A percentile compares a stretch with the other conserved stretches of the same genome.
phyloP scores from a whole-genome alignment of 1,140 invertebrate species.

The Drosophila subpulchrella region DNA sequence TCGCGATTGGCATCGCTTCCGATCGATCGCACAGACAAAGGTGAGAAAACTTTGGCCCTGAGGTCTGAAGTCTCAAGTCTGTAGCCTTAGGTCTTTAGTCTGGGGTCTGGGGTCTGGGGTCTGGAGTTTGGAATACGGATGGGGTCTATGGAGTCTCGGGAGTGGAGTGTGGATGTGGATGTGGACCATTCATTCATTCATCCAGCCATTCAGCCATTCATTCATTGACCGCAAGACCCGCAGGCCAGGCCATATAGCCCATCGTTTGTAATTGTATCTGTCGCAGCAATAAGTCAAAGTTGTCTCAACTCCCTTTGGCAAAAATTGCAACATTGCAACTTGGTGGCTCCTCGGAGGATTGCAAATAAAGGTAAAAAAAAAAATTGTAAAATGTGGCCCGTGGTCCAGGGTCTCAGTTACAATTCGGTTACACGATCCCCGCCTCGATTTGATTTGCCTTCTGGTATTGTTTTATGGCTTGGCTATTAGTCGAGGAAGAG shows the following conservation, averaged over 20 bases:
- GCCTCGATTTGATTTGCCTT: conserved; percentile 34
- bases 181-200: conserved; percentile 50
- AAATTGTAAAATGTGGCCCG: conserved; percentile 26
- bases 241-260: conserved; percentile 26
- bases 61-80: neutral
- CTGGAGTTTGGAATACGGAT: neutral
- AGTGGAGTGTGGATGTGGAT: neutral
- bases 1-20: conserved; percentile 78
- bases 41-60: conserved; percentile 63
- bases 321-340: conserved; percentile 10
- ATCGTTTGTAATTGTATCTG: conserved; percentile 81
- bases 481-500: conserved; percentile 61
- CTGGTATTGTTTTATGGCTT: conserved; percentile 75
- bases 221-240: conserved; percentile 69
- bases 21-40: conserved; percentile 69
- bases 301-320: conserved; percentile 38
- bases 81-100: neutral
- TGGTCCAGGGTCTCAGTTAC: conserved; percentile 46
- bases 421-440: conserved; percentile 48
- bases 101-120: neutral
- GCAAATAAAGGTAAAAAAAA: neutral
- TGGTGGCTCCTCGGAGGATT: neutral
- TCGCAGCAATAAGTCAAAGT: conserved; percentile 78
- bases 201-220: conserved; percentile 39
- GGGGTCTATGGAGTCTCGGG: neutral